phyloP scores from a whole-genome alignment of 2,888 invertebrate species.

The Platycheirus albimanus region DNA sequence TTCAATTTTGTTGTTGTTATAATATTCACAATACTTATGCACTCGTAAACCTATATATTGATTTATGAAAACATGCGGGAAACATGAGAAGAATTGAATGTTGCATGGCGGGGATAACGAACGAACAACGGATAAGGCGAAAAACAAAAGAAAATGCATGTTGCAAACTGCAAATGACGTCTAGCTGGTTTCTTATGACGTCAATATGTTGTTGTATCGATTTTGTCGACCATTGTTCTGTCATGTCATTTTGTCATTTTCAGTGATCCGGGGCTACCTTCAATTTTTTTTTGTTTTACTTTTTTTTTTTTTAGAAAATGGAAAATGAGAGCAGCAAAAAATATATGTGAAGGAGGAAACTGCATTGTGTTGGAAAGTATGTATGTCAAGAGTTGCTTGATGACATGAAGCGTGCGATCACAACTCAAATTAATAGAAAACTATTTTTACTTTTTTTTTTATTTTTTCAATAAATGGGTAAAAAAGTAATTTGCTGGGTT shows the following conservation, averaged over 20 bases:
- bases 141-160: conserved; percentile 46
- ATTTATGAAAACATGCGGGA: conserved; percentile 50
- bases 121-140: background rate
- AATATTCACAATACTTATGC: background rate
- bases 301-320: background rate
- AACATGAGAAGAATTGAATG: conserved; percentile 23
- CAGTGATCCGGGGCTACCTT: conserved; percentile 39
- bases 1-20: too few species aligned
- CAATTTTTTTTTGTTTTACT: conserved; percentile 7
- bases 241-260: conserved; percentile 45
- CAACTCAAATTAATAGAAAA: background rate
- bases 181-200: conserved; percentile 40
- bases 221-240: conserved; percentile 53
- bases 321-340: conserved; percentile 15
- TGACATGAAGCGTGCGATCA: conserved; percentile 58
- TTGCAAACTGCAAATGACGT: conserved; percentile 51
- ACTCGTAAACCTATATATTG: conserved; percentile 11
- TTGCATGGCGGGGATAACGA: too few species aligned
- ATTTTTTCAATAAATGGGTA: background rate
- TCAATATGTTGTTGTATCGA: conserved; percentile 64
- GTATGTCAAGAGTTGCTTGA: conserved; percentile 56
- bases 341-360: conserved; percentile 3
- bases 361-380: conserved; percentile 50
- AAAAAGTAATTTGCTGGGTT: background rate
- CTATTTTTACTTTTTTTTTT: background rate